A percentile compares a stretch with the other conserved stretches of the same genome.
phyloP scores from a whole-genome alignment of 2,113 vertebrate species.

The Eulemur macaco region DNA sequence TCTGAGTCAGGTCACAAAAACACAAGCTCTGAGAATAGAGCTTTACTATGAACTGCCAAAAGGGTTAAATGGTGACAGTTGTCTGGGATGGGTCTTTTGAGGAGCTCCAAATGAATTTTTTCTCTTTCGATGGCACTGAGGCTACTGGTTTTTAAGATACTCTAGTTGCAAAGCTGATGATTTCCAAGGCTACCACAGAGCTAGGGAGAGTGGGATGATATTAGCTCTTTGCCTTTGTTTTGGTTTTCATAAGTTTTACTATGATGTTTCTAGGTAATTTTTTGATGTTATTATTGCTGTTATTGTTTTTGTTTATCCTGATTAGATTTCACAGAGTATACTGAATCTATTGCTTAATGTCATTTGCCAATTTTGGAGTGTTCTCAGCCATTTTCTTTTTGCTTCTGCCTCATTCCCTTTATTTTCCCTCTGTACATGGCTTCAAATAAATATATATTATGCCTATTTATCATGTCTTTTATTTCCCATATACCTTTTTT shows the following conservation, averaged over 20 bases:
- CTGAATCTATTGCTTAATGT: background rate
- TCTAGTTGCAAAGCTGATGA: background rate
- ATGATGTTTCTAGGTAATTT: background rate
- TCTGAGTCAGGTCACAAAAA: background rate
- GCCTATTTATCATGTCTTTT: background rate
- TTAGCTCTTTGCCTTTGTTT: background rate
- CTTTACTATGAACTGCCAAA: background rate
- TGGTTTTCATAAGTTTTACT: background rate
- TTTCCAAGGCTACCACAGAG: background rate
- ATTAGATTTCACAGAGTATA: background rate
- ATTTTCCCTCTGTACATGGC: background rate
- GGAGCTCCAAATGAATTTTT: background rate
- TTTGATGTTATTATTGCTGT: background rate
- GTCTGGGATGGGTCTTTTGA: too few relatives aligned
- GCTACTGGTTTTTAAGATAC: background rate
- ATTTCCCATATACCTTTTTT: background rate
- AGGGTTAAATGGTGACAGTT: background rate
- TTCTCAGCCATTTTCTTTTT: background rate
- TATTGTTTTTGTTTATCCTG: background rate
- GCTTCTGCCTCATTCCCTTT: background rate
- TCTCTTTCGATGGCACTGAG: background rate
- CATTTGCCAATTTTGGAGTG: background rate
- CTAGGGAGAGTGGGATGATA: background rate
- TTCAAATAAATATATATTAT: background rate
- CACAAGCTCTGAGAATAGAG: background rate